Evolutionary conservation across 2,113 vertebrate species (phyloP).

Genomic region (Tylochromis polylepis): DNA sequence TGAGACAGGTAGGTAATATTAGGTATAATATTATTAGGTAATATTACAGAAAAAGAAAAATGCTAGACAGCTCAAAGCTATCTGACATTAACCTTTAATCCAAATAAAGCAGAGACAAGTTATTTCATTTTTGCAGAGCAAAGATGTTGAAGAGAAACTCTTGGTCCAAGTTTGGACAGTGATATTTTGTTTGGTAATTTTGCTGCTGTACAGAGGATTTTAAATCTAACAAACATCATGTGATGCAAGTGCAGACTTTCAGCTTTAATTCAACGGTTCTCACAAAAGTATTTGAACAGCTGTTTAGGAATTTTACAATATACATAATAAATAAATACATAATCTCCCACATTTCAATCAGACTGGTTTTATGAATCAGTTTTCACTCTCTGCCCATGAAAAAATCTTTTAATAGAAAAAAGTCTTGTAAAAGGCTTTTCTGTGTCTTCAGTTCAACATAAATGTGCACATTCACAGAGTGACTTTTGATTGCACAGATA

Average conservation of each 20-base stretch:
- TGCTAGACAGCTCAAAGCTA: background rate
- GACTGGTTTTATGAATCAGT: rapidly evolving
- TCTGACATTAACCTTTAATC: background rate
- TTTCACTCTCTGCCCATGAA: background rate
- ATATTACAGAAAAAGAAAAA: background rate
- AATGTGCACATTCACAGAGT: background rate
- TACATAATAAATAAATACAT: no score
- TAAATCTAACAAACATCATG: background rate
- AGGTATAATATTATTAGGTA: background rate
- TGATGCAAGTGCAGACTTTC: background rate
- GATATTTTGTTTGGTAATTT: background rate
- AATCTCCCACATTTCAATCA: background rate
- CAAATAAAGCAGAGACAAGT: background rate
- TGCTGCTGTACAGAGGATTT: background rate
- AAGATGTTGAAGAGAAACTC: background rate
- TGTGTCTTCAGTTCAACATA: background rate
- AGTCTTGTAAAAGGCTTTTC: background rate
- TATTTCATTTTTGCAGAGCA: background rate
- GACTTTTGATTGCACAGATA: background rate
- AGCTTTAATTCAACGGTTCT: background rate
- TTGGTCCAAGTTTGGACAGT: background rate
- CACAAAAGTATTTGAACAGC: background rate
- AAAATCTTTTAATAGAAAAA: background rate
- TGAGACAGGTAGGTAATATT: background rate
- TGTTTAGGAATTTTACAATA: background rate